Base-by-base conservation (phyloP, 2,888 invertebrate species). In the Globia sparganii region DNA sequence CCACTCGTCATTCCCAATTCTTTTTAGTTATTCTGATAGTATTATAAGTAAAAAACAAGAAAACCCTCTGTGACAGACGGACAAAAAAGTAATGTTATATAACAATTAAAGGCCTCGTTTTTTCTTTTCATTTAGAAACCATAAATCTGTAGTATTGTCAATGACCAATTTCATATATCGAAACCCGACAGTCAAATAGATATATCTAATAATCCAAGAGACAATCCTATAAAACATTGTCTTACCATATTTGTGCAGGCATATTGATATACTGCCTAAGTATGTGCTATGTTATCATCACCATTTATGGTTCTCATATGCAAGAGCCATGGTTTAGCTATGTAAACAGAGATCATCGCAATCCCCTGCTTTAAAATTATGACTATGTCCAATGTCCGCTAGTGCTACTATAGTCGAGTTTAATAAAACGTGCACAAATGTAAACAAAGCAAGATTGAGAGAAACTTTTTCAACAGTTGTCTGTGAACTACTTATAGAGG, bases 301-400 rank as follows among this genome's bases (percentile, higher is more conserved):
- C 21, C 46, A 70, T 49, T 3, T 64, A 65, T 40, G 40, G 49
- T 77, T 77, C 40, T 40, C 64, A 49, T 71, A 70, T 40, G 46
- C 31, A 49, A 78, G 56, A 49, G 1, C 18, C 34, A 70, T 70
- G n/a, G 40, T 49, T 78, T 65, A 65, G 18, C 18, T 25, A 59
- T 71, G 58, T 59, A 65, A 59, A 65, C 40, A 43, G 18, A 64
- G 37, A 31, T 49, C 25, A 75, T 43, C 34, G 37, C 64, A 53
- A 65, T 78, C 11, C 46, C 18, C 1, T 70, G 56, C 31, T 49
- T 77, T 58, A 34, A 49, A 43, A 58, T 65, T 53, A 65, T 53
- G 65, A 65, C 34, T 21, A 13, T 53, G 40, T 71, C 65, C 34
- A 59, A n/a, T 68, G 18, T n/a, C n/a, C n/a, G n/a, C 46, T n/a